Base-by-base conservation (phyloP, 2,797 vertebrate species). In the Mormyrus hasselquistii region DNA sequence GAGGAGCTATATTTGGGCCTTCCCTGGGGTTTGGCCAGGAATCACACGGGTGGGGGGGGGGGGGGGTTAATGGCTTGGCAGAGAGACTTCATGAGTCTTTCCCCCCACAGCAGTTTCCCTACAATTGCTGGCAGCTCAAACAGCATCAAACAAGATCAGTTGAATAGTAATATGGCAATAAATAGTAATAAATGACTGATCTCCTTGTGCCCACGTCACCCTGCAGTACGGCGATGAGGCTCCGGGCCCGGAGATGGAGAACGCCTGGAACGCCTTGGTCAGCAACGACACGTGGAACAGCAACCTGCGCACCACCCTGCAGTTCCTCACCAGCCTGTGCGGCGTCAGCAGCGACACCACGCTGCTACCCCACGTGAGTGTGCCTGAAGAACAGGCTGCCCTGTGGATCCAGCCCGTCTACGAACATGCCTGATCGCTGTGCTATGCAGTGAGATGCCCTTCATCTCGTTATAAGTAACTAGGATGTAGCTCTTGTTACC, bases 201-300 rank as follows among this genome's bases (percentile, higher is more conserved):
- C 16, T 7, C 50, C 6, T 49, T 19, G 34, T 14, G 49, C 34
- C 47, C 29, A n/a, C 57, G 25, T 52, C 5, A 0, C 38, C 82
- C n/a, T 1, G 89, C 91, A 99, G 99, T 99, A 99, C 19, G 98
- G 98, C 90, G 99, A 99, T 90, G 99, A 99, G 95, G 97, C 99
- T 91, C 97, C 98, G 0, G 99, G 99, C 52, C 97, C 97, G 0
- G 99, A 99, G 94, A 99, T 99, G 94, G 99, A 99, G 93, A 99
- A 98, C 22, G 98, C 98, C 85, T 99, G 99, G 99, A 99, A 99
- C 55, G 97, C 98, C 1, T 93, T 99, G 90, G 99, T 99, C 92
- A 97, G 98, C 94, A 99, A 99, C 0, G 98, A 99, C 92, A 98
- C 98, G 89, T 99, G 99, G 99, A 96, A 97, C 95, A 99, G 99